Conservation (phyloP, 2,888 invertebrate species). For the Bellardia pandia region DNA sequence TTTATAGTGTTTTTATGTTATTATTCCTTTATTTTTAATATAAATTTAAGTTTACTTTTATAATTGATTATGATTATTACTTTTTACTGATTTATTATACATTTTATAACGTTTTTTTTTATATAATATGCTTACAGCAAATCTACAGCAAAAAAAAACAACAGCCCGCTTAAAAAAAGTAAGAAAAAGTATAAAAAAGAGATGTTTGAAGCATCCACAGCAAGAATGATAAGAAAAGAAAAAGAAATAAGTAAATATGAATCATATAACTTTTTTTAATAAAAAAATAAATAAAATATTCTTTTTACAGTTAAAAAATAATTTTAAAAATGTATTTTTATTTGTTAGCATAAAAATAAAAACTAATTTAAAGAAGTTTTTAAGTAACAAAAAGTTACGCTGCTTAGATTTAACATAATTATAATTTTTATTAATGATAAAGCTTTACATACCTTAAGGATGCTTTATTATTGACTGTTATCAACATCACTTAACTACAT, state of each 20-base stretch:
- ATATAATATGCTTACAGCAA: constrained; percentile 42
- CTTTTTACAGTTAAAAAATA: constrained; percentile 62
- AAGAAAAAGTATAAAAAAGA: constrained; percentile 43
- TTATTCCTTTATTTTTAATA: constrained; percentile 27
- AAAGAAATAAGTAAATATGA: constrained; percentile 63
- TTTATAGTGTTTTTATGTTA: constrained; percentile 17
- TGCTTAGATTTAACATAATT: neutral
- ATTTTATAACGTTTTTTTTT: constrained; percentile 67
- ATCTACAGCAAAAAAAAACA: constrained; percentile 49
- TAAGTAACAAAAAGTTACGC: too few relatives aligned
- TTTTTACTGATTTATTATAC: constrained; percentile 36
- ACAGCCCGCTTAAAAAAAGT: constrained; percentile 41
- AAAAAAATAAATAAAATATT: constrained; percentile 65
- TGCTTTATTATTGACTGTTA: too few relatives aligned
- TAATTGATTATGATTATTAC: neutral
- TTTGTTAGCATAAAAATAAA: neutral
- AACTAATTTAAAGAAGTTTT: too few relatives aligned
- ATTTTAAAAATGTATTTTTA: constrained; percentile 44
- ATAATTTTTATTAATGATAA: too few relatives aligned
- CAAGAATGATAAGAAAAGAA: constrained; percentile 14
- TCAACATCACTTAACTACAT: too few relatives aligned
- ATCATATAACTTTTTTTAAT: constrained; percentile 38
- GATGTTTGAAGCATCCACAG: constrained; percentile 47
- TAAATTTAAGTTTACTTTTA: constrained; percentile 33
- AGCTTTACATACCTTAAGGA: neutral